These are phyloP conservation scores for Druon quercuslanigerum DNA, from an alignment of 1,140 invertebrate species.

Conservation along the genomic window DNA sequence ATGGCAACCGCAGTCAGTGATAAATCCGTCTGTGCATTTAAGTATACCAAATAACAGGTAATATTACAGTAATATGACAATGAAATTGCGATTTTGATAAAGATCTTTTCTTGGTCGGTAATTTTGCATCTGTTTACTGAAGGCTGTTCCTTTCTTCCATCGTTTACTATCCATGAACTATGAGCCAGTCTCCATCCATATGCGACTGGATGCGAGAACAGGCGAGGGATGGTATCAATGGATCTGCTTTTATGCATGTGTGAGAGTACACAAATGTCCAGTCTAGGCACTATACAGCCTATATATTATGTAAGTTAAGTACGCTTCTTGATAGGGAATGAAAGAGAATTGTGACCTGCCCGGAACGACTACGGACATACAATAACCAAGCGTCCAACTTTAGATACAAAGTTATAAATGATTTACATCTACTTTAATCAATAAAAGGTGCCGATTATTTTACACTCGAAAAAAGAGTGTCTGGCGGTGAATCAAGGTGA, in stretches of 20 bases:
- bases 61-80: constrained; percentile 28
- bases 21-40: constrained; percentile 11
- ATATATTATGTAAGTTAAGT: constrained; percentile 28
- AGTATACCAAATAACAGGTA: constrained; percentile 14
- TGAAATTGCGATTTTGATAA: constrained; percentile 28
- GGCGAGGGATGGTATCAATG: constrained; percentile 60
- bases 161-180: constrained; percentile 60
- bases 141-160: constrained; percentile 45
- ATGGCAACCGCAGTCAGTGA: constrained; percentile 23
- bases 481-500: too few relatives aligned
- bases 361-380: too few relatives aligned
- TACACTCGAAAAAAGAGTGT: too few relatives aligned
- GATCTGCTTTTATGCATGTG: constrained; percentile 53
- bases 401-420: too few relatives aligned
- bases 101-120: not conserved
- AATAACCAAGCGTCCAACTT: too few relatives aligned
- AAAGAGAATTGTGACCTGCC: not conserved
- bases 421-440: too few relatives aligned
- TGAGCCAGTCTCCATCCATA: constrained; percentile 49
- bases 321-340: not conserved
- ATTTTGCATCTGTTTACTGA: constrained; percentile 25
- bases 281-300: constrained; percentile 9
- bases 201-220: constrained; percentile 49
- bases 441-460: too few relatives aligned
- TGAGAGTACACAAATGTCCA: not conserved